Evolutionary conservation across 2,797 vertebrate species (phyloP), one percentile per base, ranked within the genome.

Genomic region (Sciurus vulgaris): DNA sequence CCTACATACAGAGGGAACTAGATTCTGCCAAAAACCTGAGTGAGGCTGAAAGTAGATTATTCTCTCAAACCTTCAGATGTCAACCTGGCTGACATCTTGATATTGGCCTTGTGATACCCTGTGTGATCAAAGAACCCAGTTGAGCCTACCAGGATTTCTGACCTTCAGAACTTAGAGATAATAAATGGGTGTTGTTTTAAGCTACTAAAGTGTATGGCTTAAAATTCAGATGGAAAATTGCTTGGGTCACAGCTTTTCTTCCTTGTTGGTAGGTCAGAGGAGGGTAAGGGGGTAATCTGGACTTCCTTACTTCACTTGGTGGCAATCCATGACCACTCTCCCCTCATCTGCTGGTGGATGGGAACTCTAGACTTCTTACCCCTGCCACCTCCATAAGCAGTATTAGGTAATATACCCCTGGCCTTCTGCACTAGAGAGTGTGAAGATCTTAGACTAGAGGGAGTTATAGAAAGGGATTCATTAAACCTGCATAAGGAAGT

Each of bases 101-200:
- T 87, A 77, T 63, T 38, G 73, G 56, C 90, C 77, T 65, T 94
- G 22, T 86, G 82, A 61, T 47, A 76, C 51, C 26, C 17, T 61
- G 35, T 83, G 30, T 76, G 33, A 93, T 61, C 63, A 83, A 47
- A 96, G 76, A 93, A 86, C 61, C 41, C 38, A 72, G 41, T 38
- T 81, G 70, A 96, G n/a, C 54, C 86, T 76, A 56, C 35, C 63
- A 67, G 56, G 61, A 91, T 95, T 95, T 95, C 67, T 78, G 38
- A 93, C 20, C 35, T 77, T 33, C 4, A 69, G 70, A 93, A 89
- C 14, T 85, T 1, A 84, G 51, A 88, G 47, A 72, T 72, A 86
- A 63, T 72, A 95, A 81, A 72, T 72, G 67, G 28, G 7, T 92
- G 35, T 70, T 77, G 35, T 89, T 95, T 93, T n/a, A 92, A 92